Base-by-base conservation (phyloP, 2,113 vertebrate species). In the Pluvianellus socialis region DNA sequence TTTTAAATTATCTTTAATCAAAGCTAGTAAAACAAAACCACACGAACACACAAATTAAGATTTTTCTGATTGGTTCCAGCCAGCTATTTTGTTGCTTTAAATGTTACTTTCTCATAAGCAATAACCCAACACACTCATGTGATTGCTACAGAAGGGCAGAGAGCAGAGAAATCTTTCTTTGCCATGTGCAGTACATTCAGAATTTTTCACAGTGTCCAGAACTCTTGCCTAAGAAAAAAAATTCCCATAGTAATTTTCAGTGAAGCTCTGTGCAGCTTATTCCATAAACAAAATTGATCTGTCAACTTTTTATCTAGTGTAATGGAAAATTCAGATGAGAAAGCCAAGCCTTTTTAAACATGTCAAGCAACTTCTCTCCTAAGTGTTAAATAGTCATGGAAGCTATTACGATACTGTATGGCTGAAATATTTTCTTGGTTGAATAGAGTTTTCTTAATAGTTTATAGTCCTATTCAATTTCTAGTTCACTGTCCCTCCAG, bases 271-370 rank as follows among this genome's bases (percentile, higher is more conserved):
- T 74, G 74, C n/a, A 93, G 53, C 44, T 96, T 88, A 52, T 75
- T 93, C 24, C 52, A 81, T 81, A 89, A 93, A 90, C 40, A 95
- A 88, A 96, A 95, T 61, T 74, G 47, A 67, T 92, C 82, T 91
- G 52, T 71, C 27, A 3, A 47, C 23, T 67, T 90, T 93, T 94
- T 88, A 77, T 72, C 47, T 61, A 53, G 20, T 13, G 21, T 44
- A 95, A 95, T 89, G 79, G 40, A 73, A 94, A 80, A 91, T 80
- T 65, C 52, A 84, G 50, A 92, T 68, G 55, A 84, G 83, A 92
- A 86, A 96, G 14, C 12, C 44, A 79, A 84, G 44, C 12, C 8
- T 61, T 72, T 95, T 89, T 67, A 81, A 94, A 92, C 9, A 49
- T 20, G 24, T 84, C 82, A 92, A 72, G 73, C 16, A 61, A 33